A percentile compares a stretch with the other conserved stretches of the same genome.
Conservation (phyloP, 2,888 invertebrate genomes). For the Copidosoma aretas region DNA sequence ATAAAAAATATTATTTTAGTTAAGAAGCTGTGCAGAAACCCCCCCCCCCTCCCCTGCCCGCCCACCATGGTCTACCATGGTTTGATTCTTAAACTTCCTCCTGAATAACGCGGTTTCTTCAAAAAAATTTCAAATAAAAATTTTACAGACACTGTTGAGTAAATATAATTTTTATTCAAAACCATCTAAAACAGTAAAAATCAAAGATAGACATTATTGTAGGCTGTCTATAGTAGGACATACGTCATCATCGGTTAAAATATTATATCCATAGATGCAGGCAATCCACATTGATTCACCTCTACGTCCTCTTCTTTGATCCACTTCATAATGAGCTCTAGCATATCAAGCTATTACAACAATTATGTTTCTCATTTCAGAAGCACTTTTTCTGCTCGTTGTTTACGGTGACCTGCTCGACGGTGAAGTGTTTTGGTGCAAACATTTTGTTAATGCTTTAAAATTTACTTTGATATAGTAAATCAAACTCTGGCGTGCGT, state of each 20-base stretch:
- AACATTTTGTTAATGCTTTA: not conserved
- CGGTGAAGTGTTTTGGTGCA: constrained; percentile 5
- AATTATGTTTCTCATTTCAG: not conserved
- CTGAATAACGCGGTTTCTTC: too few species aligned
- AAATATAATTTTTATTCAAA: not conserved
- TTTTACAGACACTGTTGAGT: not conserved
- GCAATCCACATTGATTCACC: not conserved
- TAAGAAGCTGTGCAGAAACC: too few species aligned
- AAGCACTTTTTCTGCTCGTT: not conserved
- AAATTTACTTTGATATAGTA: too few species aligned
- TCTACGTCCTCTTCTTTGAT: not conserved
- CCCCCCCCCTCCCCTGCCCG: too few species aligned
- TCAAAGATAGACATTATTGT: not conserved
- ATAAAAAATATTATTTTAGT: too few species aligned
- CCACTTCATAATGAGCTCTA: not conserved
- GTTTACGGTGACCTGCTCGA: not conserved
- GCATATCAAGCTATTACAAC: not conserved
- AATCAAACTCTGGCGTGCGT: too few species aligned
- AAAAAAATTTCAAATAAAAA: too few species aligned
- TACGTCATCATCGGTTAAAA: too few species aligned
- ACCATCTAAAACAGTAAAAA: not conserved
- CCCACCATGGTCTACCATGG: too few species aligned
- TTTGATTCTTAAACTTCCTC: too few species aligned
- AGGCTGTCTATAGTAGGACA: not conserved
- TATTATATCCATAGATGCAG: not conserved